Conservation (phyloP, 2,797 vertebrate genomes). For the Toxotes lorentzi region DNA sequence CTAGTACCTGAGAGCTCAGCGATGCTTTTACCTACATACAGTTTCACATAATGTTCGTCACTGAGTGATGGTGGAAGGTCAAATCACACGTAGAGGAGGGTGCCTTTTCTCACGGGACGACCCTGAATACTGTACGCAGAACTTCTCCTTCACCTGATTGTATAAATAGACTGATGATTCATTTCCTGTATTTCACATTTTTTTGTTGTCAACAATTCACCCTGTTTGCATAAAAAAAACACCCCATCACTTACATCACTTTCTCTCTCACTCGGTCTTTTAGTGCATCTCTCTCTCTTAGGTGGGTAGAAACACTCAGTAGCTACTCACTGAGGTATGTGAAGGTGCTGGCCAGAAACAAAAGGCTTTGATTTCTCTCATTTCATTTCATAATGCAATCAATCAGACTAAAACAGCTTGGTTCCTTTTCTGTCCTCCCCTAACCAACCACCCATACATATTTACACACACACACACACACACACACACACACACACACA, state of each 20-base stretch:
- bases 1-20: constrained; percentile 34
- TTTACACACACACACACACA: constrained; percentile 58
- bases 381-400: constrained; percentile 83
- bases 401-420: constrained; percentile 74
- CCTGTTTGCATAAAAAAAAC: constrained; percentile 4
- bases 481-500: constrained; percentile 35
- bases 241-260: neutral
- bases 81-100: constrained; percentile 35
- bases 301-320: constrained; percentile 14
- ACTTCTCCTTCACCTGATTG: constrained; percentile 28
- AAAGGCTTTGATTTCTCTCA: constrained; percentile 70
- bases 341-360: constrained; percentile 29
- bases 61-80: constrained; percentile 58
- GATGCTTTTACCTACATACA: constrained; percentile 64
- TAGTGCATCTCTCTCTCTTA: constrained; percentile 11
- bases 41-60: constrained; percentile 50
- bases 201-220: neutral
- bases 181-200: constrained; percentile 16
- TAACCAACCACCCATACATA: constrained; percentile 70
- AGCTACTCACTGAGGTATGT: constrained; percentile 49
- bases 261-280: constrained; percentile 20
- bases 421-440: constrained; percentile 65
- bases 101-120: constrained; percentile 29
- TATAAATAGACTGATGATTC: constrained; percentile 35
- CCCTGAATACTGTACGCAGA: constrained; percentile 23